Percentiles rank a stretch among this genome's conserved stretches.
Conservation (phyloP, 1,140 invertebrate species). For the Parasteatoda tepidariorum region DNA sequence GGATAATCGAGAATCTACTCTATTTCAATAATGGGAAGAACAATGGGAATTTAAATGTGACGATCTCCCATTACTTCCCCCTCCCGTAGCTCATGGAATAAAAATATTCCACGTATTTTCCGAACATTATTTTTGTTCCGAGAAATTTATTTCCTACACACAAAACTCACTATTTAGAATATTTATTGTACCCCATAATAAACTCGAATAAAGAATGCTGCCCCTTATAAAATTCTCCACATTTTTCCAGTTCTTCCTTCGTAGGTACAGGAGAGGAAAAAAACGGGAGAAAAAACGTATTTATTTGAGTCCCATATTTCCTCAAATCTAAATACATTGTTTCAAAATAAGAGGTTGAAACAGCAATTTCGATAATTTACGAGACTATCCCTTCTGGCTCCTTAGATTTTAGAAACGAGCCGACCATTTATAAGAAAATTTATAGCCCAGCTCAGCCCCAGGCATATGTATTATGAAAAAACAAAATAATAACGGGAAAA, state of each 20-base stretch:
- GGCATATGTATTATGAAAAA: conserved; percentile 35
- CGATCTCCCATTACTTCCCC: no score
- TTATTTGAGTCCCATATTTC: background rate
- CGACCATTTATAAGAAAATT: conserved; percentile 42
- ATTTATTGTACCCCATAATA: background rate
- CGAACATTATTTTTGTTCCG: no score
- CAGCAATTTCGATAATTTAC: conserved; percentile 32
- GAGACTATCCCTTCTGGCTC: conserved; percentile 7
- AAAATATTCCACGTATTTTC: no score
- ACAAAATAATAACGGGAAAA: conserved; percentile 2
- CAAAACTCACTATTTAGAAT: background rate
- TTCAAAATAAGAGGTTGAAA: conserved; percentile 47
- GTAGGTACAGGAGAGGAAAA: background rate
- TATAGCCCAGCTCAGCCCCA: conserved; percentile 39
- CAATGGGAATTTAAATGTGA: no score
- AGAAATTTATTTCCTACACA: no score
- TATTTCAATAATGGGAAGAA: no score
- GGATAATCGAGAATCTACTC: no score
- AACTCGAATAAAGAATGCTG: background rate
- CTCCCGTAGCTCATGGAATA: no score
- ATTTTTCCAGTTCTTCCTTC: background rate
- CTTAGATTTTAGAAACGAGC: conserved; percentile 28
- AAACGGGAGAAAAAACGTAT: background rate
- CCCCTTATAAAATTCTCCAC: background rate
- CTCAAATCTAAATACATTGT: conserved; percentile 20